Evolutionary conservation across 2,888 invertebrate species (phyloP), one percentile per base, ranked within the genome.

Genomic region (Platycnemis pennipes): DNA sequence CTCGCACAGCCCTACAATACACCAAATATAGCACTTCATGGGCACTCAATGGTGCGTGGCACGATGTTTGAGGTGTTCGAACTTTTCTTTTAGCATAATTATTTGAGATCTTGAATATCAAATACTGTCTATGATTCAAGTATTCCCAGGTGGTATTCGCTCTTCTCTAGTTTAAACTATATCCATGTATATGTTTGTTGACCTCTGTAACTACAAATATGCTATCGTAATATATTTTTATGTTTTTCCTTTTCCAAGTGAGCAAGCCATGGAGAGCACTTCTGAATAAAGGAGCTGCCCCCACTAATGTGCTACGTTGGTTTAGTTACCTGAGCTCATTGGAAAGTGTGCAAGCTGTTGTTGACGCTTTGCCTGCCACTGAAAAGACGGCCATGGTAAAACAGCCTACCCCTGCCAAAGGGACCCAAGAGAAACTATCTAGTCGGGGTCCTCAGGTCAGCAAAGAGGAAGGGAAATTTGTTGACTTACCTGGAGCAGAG

Each of bases 401-500:
- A 94, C 95, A 96, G 94, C 95, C 97, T 8, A 96, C 96, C 94
- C 97, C 98, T 94, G 97, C 97, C 0, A 96, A 96, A 95, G 95
- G 95, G 63, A 69, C 31, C 42, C n/a, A 95, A 95, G 95, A 95
- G 53, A 94, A 96, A 94, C 95, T 96, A 94, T 95, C 96, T 22
- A 96, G 96, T 0, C 95, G 96, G 3, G 96, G 96, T 91, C 95
- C 96, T 8, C 96, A 96, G 1, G 97, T 97, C 49, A 97, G 97
- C 49, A 98, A 98, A 95, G 99, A 99, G 95, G 99, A 99, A 96
- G 99, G 99, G 56, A 99, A 99, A 97, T 99, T 99, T 96, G 97
- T 99, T 94, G 99, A 99, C 85, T 97, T 99, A 94, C 99, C 99
- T 0, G 99, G 99, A 94, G 99, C 99, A 53, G 99, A 99, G 97